phyloP scores from a whole-genome alignment of 92 coral and sea anemone genomes.

The Parazoanthus atlanticus region DNA sequence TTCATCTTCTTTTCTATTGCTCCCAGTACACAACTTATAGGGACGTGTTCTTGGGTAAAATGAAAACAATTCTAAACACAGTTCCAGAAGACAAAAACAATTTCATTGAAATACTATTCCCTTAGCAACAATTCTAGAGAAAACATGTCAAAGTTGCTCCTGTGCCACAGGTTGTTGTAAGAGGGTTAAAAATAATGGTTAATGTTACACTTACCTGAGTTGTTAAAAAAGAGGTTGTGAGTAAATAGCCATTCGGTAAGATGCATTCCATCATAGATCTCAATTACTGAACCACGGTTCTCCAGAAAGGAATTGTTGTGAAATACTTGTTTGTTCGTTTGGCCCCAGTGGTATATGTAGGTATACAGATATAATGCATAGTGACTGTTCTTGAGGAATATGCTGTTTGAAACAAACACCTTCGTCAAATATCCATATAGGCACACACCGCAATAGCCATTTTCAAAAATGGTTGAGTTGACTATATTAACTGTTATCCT shows the following conservation, averaged over 20 bases:
- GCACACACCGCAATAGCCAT: constrained; percentile 41
- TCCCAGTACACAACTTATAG: no score
- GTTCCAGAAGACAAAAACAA: no score
- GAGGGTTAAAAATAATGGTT: neutral
- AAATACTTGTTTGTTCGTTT: neutral
- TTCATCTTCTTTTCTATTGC: no score
- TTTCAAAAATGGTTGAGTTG: constrained; percentile 51
- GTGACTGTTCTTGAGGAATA: constrained; percentile 53
- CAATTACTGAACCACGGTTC: constrained; percentile 49
- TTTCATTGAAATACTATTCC: no score
- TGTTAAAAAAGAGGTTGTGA: constrained; percentile 42
- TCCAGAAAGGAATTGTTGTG: constrained; percentile 31
- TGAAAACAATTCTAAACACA: no score
- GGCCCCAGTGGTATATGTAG: neutral
- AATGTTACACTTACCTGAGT: constrained; percentile 9
- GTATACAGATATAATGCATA: constrained; percentile 17
- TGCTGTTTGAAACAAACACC: constrained; percentile 20
- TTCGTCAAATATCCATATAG: neutral
- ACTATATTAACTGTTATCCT: constrained; percentile 18
- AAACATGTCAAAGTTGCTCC: no score
- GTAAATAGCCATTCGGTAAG: constrained; percentile 13
- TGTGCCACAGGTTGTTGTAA: no score
- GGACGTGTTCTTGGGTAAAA: no score
- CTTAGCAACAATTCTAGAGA: no score
- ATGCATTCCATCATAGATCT: neutral